Base-by-base conservation (phyloP, 2,797 vertebrate species). In the Danio aesculapii region DNA sequence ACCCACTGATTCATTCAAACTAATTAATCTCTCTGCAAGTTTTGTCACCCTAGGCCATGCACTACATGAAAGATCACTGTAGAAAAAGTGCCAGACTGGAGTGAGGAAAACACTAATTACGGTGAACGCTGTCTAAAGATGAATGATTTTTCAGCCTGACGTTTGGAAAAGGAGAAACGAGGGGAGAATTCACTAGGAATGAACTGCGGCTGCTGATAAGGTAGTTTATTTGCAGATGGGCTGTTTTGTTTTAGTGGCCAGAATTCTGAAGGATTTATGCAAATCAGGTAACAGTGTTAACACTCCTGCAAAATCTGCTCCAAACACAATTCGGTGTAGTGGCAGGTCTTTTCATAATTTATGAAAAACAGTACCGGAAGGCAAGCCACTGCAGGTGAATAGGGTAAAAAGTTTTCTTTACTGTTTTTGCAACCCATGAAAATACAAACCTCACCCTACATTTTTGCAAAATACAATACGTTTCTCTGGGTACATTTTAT, bases 21-120 rank as follows among this genome's bases (percentile, higher is more conserved):
- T 81, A 81, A 86, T 81, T 79, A 73, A 78, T 81, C 82, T 84
- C 70, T 75, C 63, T 58, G 75, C 77, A 74, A 82, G 62, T 67
- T 81, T 46, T 76, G 83, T 68, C 75, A 86, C 82, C 82, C 74
- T 81, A 71, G 82, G 83, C 83, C 71, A 84, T 68, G 43, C 71
- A 19, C 50, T 76, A 81, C 77, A 84, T 79, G 79, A 81, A 83
- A 79, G 19, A 75, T 70, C 77, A 74, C 70, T 76, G 19, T 16
- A 76, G 62, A 52, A 68, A 62, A 83, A 77, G 68, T 71, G 53
- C 57, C 0, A 1, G 61, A 13, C 30, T 49, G 50, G 43, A 69
- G 53, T 50, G 30, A 67, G 55, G 59, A 63, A 68, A 72, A 77
- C 47, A 72, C 75, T 83, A 72, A 77, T 86, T 68, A 59, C 49